Conservation (phyloP, 2,113 vertebrate species). For the Zapornia atra region DNA sequence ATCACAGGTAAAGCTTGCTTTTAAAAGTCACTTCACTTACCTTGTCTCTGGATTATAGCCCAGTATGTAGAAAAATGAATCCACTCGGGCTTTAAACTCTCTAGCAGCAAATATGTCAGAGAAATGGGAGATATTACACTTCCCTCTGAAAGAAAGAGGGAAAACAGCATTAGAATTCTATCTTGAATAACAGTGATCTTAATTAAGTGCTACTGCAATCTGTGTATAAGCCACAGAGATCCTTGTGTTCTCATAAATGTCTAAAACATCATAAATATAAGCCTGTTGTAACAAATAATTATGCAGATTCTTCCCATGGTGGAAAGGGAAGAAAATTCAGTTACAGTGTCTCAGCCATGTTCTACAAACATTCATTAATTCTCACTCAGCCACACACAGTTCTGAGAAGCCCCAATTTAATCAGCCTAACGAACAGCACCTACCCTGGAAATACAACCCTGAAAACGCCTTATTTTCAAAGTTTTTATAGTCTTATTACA, state of each 20-base stretch:
- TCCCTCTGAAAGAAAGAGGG: constrained; percentile 87
- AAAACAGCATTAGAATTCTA: background rate
- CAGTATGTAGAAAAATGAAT: constrained; percentile 99
- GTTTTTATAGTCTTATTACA: background rate
- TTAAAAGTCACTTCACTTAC: constrained; percentile 77
- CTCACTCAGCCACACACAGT: background rate
- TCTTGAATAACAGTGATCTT: background rate
- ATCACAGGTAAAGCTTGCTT: background rate
- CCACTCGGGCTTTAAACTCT: constrained; percentile 97
- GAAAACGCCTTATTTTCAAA: background rate
- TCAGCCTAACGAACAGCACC: background rate
- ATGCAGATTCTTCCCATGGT: background rate
- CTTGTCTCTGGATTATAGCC: constrained; percentile 99
- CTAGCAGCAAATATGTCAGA: constrained; percentile 99
- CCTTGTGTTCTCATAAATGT: background rate
- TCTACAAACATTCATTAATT: background rate
- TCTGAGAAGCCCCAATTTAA: background rate
- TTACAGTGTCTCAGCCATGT: background rate
- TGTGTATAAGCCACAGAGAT: background rate
- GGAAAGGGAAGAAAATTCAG: background rate
- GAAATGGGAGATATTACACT: constrained; percentile 99
- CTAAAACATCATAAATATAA: background rate
- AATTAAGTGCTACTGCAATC: constrained; percentile 6
- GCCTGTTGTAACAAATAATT: background rate
- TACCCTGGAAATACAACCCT: background rate